Conservation (phyloP, 2,113 vertebrate genomes). For the Corvus cornix region DNA sequence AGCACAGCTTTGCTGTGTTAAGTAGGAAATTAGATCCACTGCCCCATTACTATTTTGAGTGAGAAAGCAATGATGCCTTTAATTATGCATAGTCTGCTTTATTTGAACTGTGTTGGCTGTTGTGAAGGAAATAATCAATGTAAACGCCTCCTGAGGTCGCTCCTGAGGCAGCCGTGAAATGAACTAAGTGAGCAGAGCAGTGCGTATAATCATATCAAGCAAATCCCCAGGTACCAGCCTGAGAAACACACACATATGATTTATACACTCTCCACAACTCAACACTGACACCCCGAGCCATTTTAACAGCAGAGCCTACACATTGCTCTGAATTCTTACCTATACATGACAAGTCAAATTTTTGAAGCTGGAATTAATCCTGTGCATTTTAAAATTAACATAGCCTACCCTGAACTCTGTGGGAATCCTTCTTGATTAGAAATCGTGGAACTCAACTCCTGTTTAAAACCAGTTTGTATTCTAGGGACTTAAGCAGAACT, state of each 20-base stretch:
- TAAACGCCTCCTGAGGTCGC: slow-evolving; percentile 54
- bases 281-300: slow-evolving; percentile 66
- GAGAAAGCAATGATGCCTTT: slow-evolving; percentile 69
- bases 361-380: slow-evolving; percentile 2
- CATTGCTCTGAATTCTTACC: slow-evolving; percentile 4
- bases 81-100: slow-evolving; percentile 73
- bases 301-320: slow-evolving; percentile 49
- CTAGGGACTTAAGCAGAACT: not conserved
- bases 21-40: slow-evolving; percentile 68
- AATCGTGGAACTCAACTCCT: not conserved
- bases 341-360: not conserved
- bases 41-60: slow-evolving; percentile 64
- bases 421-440: not conserved
- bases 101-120: slow-evolving; percentile 67
- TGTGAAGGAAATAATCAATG: slow-evolving; percentile 66
- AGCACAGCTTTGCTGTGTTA: slow-evolving; percentile 54
- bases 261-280: slow-evolving; percentile 63
- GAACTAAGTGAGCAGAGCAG: slow-evolving; percentile 64
- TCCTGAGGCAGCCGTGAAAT: slow-evolving; percentile 64
- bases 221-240: slow-evolving; percentile 49
- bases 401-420: not conserved
- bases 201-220: slow-evolving; percentile 61
- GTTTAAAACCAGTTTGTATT: not conserved
- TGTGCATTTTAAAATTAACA: not conserved
- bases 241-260: slow-evolving; percentile 56